These are phyloP conservation scores for Torymus auratus DNA, from an alignment of 2,888 invertebrate species.

Conservation along the genomic window DNA sequence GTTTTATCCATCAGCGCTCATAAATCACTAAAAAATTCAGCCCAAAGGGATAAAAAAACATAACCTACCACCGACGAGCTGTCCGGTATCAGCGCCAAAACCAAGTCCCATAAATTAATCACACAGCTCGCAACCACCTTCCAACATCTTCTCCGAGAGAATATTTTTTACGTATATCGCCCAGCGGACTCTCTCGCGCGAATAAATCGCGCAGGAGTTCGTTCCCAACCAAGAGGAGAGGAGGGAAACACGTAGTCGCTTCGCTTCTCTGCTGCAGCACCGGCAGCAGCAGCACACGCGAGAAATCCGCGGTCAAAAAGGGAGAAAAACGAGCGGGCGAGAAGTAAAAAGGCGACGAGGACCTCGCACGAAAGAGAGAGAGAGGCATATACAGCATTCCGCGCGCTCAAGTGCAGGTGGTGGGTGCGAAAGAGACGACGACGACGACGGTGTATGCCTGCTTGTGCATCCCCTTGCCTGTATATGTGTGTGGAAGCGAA, in stretches of 20 bases:
- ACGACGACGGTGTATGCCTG: too few relatives aligned
- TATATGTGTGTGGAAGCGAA: constrained; percentile 57
- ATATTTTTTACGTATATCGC: constrained; percentile 56
- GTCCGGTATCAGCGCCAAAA: constrained; percentile 43
- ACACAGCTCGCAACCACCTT: neutral
- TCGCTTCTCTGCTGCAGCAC: too few relatives aligned
- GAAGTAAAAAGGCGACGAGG: constrained; percentile 51
- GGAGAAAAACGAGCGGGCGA: constrained; percentile 52
- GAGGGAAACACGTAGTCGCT: too few relatives aligned
- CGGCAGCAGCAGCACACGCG: too few relatives aligned
- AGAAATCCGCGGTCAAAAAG: constrained; percentile 21
- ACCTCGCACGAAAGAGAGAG: neutral
- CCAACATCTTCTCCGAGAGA: constrained; percentile 14
- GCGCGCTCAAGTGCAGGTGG: constrained; percentile 42
- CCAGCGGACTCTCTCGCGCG: neutral
- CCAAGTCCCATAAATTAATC: constrained; percentile 45
- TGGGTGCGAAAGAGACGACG: too few relatives aligned
- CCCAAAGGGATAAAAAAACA: constrained; percentile 10
- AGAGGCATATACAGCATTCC: constrained; percentile 43
- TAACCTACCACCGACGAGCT: constrained; percentile 4
- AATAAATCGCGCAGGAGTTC: neutral
- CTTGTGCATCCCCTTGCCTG: too few relatives aligned
- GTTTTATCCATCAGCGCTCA: neutral
- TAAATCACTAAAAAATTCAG: neutral
- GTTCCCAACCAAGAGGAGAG: too few relatives aligned